These are phyloP conservation scores for Xiphophorus couchianus DNA, from an alignment of 2,113 vertebrate species.

Conservation along the genomic window DNA sequence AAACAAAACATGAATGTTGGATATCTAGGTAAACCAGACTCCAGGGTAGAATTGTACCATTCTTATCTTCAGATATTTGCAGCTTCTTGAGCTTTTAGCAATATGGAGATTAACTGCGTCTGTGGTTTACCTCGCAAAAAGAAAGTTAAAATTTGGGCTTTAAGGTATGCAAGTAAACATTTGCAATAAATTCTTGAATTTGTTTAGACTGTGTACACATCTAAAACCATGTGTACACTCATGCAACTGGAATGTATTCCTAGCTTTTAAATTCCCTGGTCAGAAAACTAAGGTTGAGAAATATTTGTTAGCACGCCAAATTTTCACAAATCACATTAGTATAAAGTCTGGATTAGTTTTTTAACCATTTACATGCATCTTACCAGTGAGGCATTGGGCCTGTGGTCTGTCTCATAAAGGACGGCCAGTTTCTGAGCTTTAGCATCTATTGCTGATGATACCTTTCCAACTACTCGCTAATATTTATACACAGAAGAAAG, in stretches of 20 bases:
- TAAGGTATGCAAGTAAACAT: background rate
- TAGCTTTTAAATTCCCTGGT: background rate
- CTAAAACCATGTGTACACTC: background rate
- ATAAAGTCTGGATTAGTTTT: background rate
- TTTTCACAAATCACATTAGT: background rate
- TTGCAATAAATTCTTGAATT: background rate
- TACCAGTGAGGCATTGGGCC: slow-evolving; percentile 89
- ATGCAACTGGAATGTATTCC: background rate
- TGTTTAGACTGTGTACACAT: background rate
- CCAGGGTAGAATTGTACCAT: background rate
- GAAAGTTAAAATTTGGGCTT: background rate
- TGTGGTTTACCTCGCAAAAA: too few relatives aligned
- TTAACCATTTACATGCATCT: slow-evolving; percentile 69
- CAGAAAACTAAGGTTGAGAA: background rate
- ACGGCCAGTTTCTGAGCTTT: slow-evolving; percentile 93
- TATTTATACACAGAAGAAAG: slow-evolving; percentile 29
- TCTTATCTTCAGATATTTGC: background rate
- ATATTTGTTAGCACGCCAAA: background rate
- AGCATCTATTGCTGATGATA: slow-evolving; percentile 89
- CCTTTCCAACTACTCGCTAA: slow-evolving; percentile 94
- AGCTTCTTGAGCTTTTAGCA: background rate
- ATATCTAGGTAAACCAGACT: background rate
- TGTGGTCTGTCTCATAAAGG: slow-evolving; percentile 96
- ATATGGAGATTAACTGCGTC: too few relatives aligned
- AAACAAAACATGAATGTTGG: too few relatives aligned